Evolutionary conservation across 1,140 invertebrate genomes (phyloP).

Genomic region (Gryon sp.): DNA sequence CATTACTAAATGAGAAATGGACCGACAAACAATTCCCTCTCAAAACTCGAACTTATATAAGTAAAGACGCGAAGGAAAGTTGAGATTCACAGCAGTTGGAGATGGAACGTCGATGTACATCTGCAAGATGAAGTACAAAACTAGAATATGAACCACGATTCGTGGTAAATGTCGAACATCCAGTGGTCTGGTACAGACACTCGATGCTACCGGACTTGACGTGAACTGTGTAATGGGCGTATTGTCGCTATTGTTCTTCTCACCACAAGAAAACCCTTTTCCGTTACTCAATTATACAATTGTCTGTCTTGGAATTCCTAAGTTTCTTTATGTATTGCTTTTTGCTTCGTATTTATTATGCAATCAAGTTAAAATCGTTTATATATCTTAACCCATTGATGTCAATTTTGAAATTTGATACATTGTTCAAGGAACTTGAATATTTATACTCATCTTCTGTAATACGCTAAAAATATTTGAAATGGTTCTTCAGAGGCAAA

Average conservation of each 20-base stretch:
- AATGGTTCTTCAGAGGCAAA: too few species aligned
- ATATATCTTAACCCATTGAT: constrained; percentile 9
- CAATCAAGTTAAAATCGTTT: constrained; percentile 45
- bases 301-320: constrained; percentile 24
- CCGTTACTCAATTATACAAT: constrained; percentile 42
- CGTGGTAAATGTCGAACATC: constrained; percentile 20
- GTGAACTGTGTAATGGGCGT: constrained; percentile 11
- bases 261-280: constrained; percentile 16
- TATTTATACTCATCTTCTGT: constrained; percentile 22
- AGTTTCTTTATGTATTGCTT: constrained; percentile 22
- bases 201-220: constrained; percentile 11
- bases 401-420: constrained; percentile 13
- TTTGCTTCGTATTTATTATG: constrained; percentile 39
- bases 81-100: constrained; percentile 29
- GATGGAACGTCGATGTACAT: constrained; percentile 12
- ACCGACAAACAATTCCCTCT: constrained; percentile 32
- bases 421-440: constrained; percentile 14
- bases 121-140: constrained; percentile 32
- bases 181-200: constrained; percentile 2
- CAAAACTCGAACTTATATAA: constrained; percentile 1
- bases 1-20: constrained; percentile 41
- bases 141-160: constrained; percentile 21
- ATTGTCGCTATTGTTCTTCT: constrained; percentile 23
- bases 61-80: constrained; percentile 9
- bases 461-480: too few species aligned